phyloP scores from a whole-genome alignment of 2,888 invertebrate species.

The Tryphoninae sp. region DNA sequence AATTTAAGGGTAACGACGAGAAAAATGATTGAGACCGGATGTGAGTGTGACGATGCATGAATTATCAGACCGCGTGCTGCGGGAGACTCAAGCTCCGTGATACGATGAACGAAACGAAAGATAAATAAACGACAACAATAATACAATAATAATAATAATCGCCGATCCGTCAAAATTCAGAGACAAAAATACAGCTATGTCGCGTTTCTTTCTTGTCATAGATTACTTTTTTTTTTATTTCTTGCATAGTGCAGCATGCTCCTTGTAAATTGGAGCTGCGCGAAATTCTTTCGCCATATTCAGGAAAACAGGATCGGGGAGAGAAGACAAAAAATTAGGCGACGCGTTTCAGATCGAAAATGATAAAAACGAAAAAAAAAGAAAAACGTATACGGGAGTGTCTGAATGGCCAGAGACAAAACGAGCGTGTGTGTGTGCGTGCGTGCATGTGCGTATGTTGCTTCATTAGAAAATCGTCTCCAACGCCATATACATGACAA shows the following conservation, averaged over 20 bases:
- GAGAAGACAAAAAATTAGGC: conserved; percentile 1
- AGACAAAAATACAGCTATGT: no score
- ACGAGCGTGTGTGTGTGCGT: not conserved
- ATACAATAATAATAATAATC: no score
- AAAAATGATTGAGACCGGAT: not conserved
- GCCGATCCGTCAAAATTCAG: not conserved
- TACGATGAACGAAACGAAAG: not conserved
- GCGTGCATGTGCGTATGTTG: conserved; percentile 15
- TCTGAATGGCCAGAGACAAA: conserved; percentile 9
- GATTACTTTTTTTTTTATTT: not conserved
- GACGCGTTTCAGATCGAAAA: not conserved
- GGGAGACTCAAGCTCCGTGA: not conserved
- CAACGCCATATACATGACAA: conserved; percentile 41
- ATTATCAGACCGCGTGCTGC: conserved; percentile 9
- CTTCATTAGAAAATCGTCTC: conserved; percentile 36
- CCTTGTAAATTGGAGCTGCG: not conserved
- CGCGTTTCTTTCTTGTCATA: no score
- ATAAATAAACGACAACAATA: no score
- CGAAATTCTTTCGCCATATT: not conserved
- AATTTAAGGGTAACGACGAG: conserved; percentile 6
- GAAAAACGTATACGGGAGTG: conserved; percentile 10
- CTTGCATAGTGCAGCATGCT: not conserved
- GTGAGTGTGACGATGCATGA: conserved; percentile 1
- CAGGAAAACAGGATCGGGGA: conserved; percentile 1
- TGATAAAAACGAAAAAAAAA: not conserved